Evolutionary conservation across 2,113 vertebrate species (phyloP), one percentile per base, ranked within the genome.

Genomic region (Noctilio leporinus): DNA sequence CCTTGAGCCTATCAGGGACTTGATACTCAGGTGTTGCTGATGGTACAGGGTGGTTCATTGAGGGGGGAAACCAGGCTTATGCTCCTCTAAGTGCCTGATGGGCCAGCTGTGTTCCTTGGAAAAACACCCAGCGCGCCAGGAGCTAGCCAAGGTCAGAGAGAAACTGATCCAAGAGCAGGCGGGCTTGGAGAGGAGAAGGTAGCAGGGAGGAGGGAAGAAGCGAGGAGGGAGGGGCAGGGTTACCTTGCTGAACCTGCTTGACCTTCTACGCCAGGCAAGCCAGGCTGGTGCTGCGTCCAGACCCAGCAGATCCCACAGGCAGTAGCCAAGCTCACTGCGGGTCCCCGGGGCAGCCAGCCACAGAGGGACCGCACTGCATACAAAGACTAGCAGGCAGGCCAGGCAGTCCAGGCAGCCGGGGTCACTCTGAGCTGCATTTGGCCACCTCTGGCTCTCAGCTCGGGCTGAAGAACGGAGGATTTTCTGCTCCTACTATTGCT

Each of bases 351-450:
- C 12, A 45, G 43, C 57, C 72, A 38, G 30, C 20, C 5, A 4
- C 4, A 55, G 45, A 67, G 10, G n/a, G 55, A 35, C 45, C 0
- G 2, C 2, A 1, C 30, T 20, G 4, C 10, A 5, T 24, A 1
- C 51, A 70, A 35, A 88, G 38, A 53, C 75, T 15, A 17, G 86
- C 57, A 51, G 67, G 73, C 55, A 5, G 40, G 49, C 49, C 45
- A 15, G 47, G 73, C 55, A 5, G 40, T 43, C 49, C 45, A 15
- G 47, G 40, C 45, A 28, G 40, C 73, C 11, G 40, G 30, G 10
- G 14, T 30, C 81, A 28, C 40, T 20, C 19, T 2, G n/a, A 65
- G 78, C 67, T 77, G 20, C 17, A 24, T 43, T 62, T 40, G 33
- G 40, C 24, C 14, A 5, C 57, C 35, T 59, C 30, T 73, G 85